Evolutionary conservation across 2,888 invertebrate genomes (phyloP).

Genomic region (Chymomyza fuscimana): DNA sequence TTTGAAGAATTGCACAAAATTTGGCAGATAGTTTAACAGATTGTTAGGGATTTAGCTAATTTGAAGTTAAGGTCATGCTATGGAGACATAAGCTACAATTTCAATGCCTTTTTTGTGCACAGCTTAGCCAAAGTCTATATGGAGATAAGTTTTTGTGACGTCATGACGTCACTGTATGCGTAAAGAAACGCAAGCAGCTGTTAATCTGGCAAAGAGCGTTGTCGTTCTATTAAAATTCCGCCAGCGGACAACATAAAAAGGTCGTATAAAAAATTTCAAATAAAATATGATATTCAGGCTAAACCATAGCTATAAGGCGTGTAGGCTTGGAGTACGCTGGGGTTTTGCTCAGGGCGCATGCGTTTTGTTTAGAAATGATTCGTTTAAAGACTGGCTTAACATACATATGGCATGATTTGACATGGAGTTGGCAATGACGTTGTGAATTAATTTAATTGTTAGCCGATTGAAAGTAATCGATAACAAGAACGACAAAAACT

Average conservation of each 20-base stretch:
- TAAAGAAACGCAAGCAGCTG: no score
- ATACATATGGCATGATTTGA: background rate
- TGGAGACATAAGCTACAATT: background rate
- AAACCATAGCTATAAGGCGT: no score
- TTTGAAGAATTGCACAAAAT: background rate
- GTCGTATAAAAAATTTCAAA: background rate
- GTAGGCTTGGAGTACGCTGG: no score
- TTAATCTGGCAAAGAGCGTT: no score
- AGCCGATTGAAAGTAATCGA: slow-evolving; percentile 1
- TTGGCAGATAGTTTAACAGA: background rate
- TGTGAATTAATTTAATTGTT: slow-evolving; percentile 52
- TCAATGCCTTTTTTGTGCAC: no score
- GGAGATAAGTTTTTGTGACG: no score
- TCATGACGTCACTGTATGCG: no score
- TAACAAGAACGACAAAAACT: background rate
- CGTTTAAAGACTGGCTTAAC: background rate
- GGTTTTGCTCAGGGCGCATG: slow-evolving; percentile 21
- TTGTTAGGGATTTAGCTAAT: background rate
- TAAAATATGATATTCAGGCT: background rate
- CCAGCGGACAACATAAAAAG: background rate
- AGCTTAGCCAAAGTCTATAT: no score
- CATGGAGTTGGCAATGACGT: slow-evolving; percentile 51
- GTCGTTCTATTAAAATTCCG: slow-evolving; percentile 1
- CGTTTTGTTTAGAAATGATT: slow-evolving; percentile 55
- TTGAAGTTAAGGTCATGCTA: background rate